Conservation (phyloP, 2,888 invertebrate species). For the Dorcus parallelipipedus region DNA sequence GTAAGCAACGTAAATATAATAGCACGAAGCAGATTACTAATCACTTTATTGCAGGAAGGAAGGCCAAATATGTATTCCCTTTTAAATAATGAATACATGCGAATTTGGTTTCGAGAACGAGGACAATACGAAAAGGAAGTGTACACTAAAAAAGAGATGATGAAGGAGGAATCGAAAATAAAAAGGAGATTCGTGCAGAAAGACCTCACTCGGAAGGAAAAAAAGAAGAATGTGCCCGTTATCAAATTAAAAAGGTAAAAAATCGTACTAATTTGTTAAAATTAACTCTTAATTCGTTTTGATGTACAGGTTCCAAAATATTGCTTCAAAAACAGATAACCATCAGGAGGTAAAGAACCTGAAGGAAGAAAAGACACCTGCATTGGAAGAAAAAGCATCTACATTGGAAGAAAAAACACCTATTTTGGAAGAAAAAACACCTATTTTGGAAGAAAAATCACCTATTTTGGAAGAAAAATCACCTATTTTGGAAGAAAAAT, state of each 20-base stretch:
- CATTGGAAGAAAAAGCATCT: too few relatives aligned
- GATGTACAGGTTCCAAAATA: conserved; percentile 8
- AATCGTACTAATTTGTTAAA: not conserved
- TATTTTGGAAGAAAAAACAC: too few relatives aligned
- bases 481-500: too few relatives aligned
- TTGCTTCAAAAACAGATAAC: not conserved
- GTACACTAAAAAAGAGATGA: conserved; percentile 53
- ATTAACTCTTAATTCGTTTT: not conserved
- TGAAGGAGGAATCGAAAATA: conserved; percentile 51
- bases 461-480: too few relatives aligned
- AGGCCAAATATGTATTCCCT: conserved; percentile 48
- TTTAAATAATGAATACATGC: conserved; percentile 56
- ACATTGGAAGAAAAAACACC: too few relatives aligned
- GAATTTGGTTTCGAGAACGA: conserved; percentile 58
- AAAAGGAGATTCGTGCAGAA: conserved; percentile 37
- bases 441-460: too few relatives aligned
- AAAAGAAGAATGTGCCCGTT: conserved; percentile 25
- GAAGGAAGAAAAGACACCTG: too few relatives aligned
- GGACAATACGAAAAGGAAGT: conserved; percentile 54
- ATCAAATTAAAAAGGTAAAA: conserved; percentile 19
- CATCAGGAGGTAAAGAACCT: too few relatives aligned
- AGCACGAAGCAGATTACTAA: not conserved
- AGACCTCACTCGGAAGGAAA: conserved; percentile 26
- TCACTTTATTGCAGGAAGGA: conserved; percentile 25
- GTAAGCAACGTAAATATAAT: conserved; percentile 45